These are phyloP conservation scores for Periplaneta americana DNA, from an alignment of 1,140 invertebrate species.

Conservation along the genomic window DNA sequence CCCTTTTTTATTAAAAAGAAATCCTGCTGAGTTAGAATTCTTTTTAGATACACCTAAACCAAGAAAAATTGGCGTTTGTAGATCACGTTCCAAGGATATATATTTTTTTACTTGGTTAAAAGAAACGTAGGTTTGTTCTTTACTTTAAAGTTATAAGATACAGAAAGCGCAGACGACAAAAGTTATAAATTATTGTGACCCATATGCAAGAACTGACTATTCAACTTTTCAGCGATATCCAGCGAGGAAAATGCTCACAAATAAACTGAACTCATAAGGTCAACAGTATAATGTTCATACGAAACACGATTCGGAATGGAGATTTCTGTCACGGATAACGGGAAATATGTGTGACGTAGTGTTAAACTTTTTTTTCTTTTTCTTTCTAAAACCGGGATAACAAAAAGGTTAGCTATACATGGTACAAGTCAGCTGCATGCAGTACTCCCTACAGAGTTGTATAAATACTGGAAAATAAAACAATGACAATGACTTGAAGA, in stretches of 20 bases:
- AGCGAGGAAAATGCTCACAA: neutral
- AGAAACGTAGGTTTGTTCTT: neutral
- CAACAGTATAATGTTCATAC: neutral
- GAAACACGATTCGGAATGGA: neutral
- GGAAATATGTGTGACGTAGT: neutral
- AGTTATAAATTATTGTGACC: neutral
- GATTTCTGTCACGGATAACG: neutral
- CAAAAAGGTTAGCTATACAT: too few relatives aligned
- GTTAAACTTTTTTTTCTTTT: neutral
- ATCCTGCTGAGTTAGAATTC: neutral
- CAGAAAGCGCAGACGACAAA: neutral
- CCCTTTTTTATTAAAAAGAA: neutral
- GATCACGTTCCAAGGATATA: neutral
- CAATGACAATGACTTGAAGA: too few relatives aligned
- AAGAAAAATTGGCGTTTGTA: neutral
- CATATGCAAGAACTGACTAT: neutral
- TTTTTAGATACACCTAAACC: neutral
- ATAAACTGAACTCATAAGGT: neutral
- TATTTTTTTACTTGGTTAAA: neutral
- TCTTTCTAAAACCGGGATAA: too few relatives aligned
- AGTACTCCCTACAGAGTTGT: neutral
- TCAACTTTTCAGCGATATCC: neutral
- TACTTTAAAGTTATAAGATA: neutral
- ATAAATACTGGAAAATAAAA: too few relatives aligned
- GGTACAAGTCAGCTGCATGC: neutral